Base-by-base conservation (phyloP, 1,140 invertebrate species). In the Ridgeia piscesae region DNA sequence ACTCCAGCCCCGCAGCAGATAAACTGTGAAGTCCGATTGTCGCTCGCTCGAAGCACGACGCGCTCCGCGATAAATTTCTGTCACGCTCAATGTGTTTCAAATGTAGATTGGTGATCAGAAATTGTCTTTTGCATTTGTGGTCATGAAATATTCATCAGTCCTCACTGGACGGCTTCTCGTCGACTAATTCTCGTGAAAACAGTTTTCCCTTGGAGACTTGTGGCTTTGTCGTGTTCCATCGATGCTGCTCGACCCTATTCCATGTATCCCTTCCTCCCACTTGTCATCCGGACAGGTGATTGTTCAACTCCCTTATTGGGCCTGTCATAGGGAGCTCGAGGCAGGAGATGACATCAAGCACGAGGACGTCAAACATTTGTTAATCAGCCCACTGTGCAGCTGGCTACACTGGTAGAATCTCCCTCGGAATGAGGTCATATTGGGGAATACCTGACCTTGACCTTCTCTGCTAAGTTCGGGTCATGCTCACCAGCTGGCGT, bases 91-190 rank as follows among this genome's bases (percentile, higher is more conserved):
- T 77, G 58, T 77, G 58, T 77, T 77, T 77, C 58, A 77, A 77
- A 77, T 77, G 58, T 77, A 77, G 58, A 77, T 77, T 77, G 58
- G 58, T 77, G 58, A 77, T 77, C 58, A 77, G 58, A 77, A 77
- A 77, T 77, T 77, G 58, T 77, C 58, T 77, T 77, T 77, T 77
- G 58, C 58, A 77, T 77, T 77, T 77, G 58, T 77, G 58, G 11
- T 77, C 58, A 77, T 77, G 58, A 77, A 77, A 77, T 77, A 77
- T 77, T 77, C 58, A 77, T 77, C 0, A 21, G 11, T 27, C 58
- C 0, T 42, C 11, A 8, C 2, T 21, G 58, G 58, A 77, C 58
- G 58, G 58, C 58, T 14, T 2, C 17, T 77, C 11, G 58, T 21
- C 58, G 27, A 77, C 58, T 77, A 77, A 77, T 77, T 77, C 27